Evolutionary conservation across 2,888 invertebrate genomes (phyloP).

Genomic region (Heliconius hortense): DNA sequence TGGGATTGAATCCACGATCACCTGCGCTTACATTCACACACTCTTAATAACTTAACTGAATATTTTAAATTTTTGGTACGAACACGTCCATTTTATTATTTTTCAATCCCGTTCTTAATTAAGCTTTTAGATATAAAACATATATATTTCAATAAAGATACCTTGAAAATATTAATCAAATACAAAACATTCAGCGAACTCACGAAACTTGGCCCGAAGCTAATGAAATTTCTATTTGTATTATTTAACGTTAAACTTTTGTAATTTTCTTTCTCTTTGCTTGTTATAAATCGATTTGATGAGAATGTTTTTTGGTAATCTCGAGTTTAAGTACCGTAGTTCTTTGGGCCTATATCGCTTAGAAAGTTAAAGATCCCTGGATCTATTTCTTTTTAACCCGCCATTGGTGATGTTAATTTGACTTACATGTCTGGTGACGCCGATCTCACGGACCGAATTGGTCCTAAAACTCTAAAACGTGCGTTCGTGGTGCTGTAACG

Average conservation of each 20-base stretch:
- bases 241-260: conserved; percentile 19
- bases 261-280: conserved; percentile 5
- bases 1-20: no score
- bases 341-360: background rate
- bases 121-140: conserved; percentile 1
- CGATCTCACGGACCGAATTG: no score
- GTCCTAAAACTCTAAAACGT: no score
- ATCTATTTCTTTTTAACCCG: no score
- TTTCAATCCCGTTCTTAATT: background rate
- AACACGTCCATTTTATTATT: background rate
- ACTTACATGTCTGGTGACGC: no score
- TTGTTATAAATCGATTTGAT: conserved; percentile 2
- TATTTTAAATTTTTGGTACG: background rate
- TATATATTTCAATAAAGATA: background rate
- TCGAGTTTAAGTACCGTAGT: background rate
- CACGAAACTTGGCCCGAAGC: conserved; percentile 1
- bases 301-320: background rate
- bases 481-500: no score
- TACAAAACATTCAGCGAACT: conserved; percentile 12
- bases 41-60: no score
- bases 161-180: conserved; percentile 9
- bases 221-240: conserved; percentile 22
- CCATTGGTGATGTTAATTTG: no score
- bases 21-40: no score
- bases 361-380: background rate